Conservation (phyloP, 2,888 invertebrate genomes). For the Halocaridina rubra region DNA sequence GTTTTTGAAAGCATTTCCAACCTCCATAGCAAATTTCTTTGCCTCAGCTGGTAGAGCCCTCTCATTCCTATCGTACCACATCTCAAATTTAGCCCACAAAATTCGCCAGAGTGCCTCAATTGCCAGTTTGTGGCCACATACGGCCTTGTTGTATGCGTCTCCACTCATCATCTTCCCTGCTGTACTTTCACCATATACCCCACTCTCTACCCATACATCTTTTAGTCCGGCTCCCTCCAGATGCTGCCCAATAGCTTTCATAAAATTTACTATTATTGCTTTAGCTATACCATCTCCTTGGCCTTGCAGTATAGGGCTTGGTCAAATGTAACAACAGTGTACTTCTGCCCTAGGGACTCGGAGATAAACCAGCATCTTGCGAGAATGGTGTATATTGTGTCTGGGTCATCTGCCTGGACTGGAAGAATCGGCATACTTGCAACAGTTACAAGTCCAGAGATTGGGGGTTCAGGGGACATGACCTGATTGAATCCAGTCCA, state of each 20-base stretch:
- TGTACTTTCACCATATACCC: too few relatives aligned
- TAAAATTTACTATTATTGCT: background rate
- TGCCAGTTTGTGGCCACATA: background rate
- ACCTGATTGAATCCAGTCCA: background rate
- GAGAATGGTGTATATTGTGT: background rate
- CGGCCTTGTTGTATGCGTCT: background rate
- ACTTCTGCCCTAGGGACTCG: background rate
- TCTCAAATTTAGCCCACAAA: background rate
- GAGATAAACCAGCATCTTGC: background rate
- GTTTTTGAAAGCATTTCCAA: background rate
- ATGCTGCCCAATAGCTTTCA: background rate
- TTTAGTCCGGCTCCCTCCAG: background rate
- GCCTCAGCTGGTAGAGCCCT: background rate
- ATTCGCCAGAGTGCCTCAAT: background rate
- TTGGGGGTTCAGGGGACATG: too few relatives aligned
- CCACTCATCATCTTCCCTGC: too few relatives aligned
- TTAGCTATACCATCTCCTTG: background rate
- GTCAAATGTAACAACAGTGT: background rate
- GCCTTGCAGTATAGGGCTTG: background rate
- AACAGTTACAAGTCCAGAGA: too few relatives aligned
- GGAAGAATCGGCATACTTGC: background rate
- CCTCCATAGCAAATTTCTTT: too few relatives aligned
- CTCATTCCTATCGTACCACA: background rate
- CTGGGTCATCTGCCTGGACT: background rate
- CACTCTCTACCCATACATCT: background rate